phyloP scores from a whole-genome alignment of 2,888 invertebrate species.

The Drosophila limbata region DNA sequence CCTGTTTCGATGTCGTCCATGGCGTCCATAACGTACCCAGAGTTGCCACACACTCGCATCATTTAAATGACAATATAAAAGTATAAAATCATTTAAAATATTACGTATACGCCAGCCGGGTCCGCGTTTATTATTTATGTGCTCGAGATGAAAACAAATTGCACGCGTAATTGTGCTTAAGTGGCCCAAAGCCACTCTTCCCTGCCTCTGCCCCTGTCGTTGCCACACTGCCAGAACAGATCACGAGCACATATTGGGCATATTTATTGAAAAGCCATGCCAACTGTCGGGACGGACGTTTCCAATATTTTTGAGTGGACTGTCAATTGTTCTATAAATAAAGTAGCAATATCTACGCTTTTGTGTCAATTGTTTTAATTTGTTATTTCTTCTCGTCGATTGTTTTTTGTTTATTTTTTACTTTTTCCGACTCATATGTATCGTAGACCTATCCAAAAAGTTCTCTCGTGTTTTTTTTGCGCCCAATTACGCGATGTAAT shows the following conservation, averaged over 20 bases:
- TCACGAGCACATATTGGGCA: constrained; percentile 24
- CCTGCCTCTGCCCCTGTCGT: too few relatives aligned
- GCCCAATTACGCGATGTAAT: constrained; percentile 60
- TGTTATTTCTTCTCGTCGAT: constrained; percentile 24
- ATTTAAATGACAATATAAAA: constrained; percentile 73
- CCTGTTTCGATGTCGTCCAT: constrained; percentile 49
- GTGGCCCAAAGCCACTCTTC: constrained; percentile 59
- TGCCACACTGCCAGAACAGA: constrained; percentile 8
- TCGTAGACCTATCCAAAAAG: constrained; percentile 2
- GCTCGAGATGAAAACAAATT: constrained; percentile 73
- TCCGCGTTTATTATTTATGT: constrained; percentile 53
- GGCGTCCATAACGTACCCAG: constrained; percentile 17
- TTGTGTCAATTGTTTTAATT: constrained; percentile 66
- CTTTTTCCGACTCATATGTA: not conserved
- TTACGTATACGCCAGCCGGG: constrained; percentile 66
- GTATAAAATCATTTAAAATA: constrained; percentile 75
- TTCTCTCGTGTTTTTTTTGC: constrained; percentile 26
- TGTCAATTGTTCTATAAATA: constrained; percentile 78
- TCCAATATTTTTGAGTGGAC: constrained; percentile 62
- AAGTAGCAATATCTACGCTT: constrained; percentile 42
- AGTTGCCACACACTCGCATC: constrained; percentile 43
- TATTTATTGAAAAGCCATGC: constrained; percentile 66
- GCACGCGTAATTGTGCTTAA: constrained; percentile 74
- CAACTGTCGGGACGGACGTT: constrained; percentile 16
- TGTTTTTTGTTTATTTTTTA: constrained; percentile 9